phyloP scores from a whole-genome alignment of 2,888 invertebrate genomes.

The Synergus laeviventris region DNA sequence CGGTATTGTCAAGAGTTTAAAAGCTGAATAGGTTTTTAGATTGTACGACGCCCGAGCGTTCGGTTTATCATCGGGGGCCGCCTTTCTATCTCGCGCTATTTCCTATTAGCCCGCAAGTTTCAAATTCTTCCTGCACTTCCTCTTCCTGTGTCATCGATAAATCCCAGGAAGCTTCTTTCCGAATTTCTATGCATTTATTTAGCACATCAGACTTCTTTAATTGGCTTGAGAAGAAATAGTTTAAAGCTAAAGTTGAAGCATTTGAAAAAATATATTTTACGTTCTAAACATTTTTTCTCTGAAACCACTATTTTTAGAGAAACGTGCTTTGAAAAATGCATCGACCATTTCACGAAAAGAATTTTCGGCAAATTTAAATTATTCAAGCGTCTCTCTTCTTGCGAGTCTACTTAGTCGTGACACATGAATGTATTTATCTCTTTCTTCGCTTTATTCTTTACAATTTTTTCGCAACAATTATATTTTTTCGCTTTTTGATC shows the following conservation, averaged over 20 bases:
- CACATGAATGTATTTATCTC: not conserved
- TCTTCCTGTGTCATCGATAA: slow-evolving; percentile 48
- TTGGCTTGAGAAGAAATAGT: not conserved
- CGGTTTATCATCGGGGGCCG: slow-evolving; percentile 68
- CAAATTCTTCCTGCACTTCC: slow-evolving; percentile 62
- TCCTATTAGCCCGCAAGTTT: slow-evolving; percentile 57
- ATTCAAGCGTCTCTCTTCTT: not conserved
- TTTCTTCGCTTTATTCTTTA: not conserved
- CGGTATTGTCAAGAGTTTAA: slow-evolving; percentile 74
- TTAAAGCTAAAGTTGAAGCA: no score
- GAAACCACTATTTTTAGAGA: no score
- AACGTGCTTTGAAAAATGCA: not conserved
- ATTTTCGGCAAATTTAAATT: not conserved
- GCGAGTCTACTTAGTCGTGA: not conserved
- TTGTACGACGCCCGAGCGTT: slow-evolving; percentile 69
- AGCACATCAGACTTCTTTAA: slow-evolving; percentile 5
- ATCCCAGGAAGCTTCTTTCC: slow-evolving; percentile 42
- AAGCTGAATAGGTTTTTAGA: slow-evolving; percentile 75
- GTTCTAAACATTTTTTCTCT: no score
- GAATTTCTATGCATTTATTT: slow-evolving; percentile 21
- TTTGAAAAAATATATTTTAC: no score
- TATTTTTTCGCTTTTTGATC: not conserved
- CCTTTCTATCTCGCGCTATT: slow-evolving; percentile 46
- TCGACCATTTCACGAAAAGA: slow-evolving; percentile 15
- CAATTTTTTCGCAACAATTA: not conserved